phyloP scores from a whole-genome alignment of 2,113 vertebrate genomes.

The Psittacula cyanocephala region DNA sequence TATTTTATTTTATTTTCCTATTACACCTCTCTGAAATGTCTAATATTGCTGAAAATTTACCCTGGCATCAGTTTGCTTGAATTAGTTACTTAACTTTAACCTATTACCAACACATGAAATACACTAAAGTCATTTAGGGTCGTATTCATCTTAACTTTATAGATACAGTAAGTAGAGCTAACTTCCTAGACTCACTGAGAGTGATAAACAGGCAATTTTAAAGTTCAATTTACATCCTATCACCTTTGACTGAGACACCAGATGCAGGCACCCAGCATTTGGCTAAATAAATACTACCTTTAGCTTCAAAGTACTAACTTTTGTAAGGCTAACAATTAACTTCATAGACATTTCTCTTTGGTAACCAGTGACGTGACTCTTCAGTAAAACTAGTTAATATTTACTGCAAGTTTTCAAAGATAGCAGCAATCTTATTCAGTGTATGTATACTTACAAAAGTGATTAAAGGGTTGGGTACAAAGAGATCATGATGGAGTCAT shows the following conservation, averaged over 20 bases:
- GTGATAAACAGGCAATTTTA: background rate
- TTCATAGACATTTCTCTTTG: background rate
- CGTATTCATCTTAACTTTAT: background rate
- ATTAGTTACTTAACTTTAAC: background rate
- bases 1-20: background rate
- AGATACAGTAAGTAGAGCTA: background rate
- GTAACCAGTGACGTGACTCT: background rate
- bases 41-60: background rate
- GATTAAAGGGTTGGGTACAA: background rate
- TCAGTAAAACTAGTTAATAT: background rate
- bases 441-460: background rate
- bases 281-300: background rate
- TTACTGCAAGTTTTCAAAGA: background rate
- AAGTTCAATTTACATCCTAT: background rate
- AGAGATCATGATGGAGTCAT: background rate
- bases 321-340: background rate
- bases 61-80: background rate
- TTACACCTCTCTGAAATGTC: background rate
- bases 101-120: background rate
- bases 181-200: background rate
- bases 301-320: background rate
- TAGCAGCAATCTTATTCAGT: background rate
- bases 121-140: background rate
- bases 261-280: background rate
- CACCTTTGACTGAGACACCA: background rate